A percentile compares a stretch with the other conserved stretches of the same genome.
phyloP scores from a whole-genome alignment of 1,140 invertebrate genomes.

The Camponotus pennsylvanicus region DNA sequence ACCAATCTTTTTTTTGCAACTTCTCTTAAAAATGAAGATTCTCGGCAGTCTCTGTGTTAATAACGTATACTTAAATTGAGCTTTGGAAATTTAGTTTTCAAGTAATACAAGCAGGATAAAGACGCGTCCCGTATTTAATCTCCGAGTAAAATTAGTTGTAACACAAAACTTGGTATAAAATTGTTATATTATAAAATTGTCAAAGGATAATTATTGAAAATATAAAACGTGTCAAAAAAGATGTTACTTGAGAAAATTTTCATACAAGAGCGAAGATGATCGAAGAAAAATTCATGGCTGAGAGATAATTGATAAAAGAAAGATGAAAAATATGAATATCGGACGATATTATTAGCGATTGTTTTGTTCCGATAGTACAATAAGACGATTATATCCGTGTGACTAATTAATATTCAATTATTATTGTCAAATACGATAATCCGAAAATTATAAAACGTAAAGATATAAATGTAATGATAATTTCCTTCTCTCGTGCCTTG shows the following conservation, averaged over 20 bases:
- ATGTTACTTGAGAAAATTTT: neutral
- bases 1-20: too few relatives aligned
- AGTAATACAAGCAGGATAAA: neutral
- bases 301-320: neutral
- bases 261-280: neutral
- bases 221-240: neutral
- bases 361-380: neutral
- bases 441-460: neutral
- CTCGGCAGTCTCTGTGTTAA: neutral
- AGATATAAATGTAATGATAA: neutral
- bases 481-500: neutral
- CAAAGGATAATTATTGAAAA: neutral
- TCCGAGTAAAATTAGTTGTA: neutral
- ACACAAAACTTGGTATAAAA: neutral
- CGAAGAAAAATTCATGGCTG: neutral
- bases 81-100: neutral
- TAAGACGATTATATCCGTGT: neutral
- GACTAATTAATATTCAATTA: constrained; percentile 2
- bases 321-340: neutral
- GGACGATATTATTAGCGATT: neutral
- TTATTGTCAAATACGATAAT: neutral
- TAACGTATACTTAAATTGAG: neutral
- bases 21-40: neutral
- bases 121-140: neutral
- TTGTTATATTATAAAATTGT: neutral